Conservation (phyloP, 2,113 vertebrate species). For the Siniperca chuatsi region DNA sequence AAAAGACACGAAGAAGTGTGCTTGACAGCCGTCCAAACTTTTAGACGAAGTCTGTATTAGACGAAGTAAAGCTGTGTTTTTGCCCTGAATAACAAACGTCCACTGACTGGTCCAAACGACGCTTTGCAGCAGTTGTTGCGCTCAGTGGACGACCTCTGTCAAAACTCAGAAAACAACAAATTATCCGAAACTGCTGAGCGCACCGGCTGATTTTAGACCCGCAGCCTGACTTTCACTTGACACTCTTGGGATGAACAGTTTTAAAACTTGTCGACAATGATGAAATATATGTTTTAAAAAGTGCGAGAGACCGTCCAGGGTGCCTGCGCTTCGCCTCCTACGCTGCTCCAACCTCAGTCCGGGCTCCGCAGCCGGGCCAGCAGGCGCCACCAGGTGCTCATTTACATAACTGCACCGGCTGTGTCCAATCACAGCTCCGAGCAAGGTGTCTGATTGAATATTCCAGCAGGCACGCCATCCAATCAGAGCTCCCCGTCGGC, state of each 20-base stretch:
- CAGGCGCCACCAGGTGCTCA: conserved; percentile 86
- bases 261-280: conserved; percentile 11
- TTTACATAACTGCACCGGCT: conserved; percentile 85
- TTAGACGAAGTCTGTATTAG: conserved; percentile 1
- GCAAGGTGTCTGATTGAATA: conserved; percentile 82
- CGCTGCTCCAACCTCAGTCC: conserved; percentile 47
- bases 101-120: conserved; percentile 44
- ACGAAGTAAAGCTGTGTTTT: neutral
- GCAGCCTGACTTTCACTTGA: neutral
- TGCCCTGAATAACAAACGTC: conserved; percentile 20
- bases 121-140: conserved; percentile 31
- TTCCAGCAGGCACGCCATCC: conserved; percentile 59
- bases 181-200: neutral
- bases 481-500: conserved; percentile 72
- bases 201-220: neutral
- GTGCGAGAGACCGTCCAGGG: neutral
- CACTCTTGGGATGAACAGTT: neutral
- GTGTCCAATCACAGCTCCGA: conserved; percentile 76
- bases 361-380: conserved; percentile 59
- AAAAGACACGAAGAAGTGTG: conserved; percentile 55
- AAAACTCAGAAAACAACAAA: conserved; percentile 55
- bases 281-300: neutral
- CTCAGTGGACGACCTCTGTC: conserved; percentile 54
- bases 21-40: conserved; percentile 59
- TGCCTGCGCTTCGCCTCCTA: neutral